Evolutionary conservation across 2,888 invertebrate genomes (phyloP).

Genomic region (Bedellia somnulentella): DNA sequence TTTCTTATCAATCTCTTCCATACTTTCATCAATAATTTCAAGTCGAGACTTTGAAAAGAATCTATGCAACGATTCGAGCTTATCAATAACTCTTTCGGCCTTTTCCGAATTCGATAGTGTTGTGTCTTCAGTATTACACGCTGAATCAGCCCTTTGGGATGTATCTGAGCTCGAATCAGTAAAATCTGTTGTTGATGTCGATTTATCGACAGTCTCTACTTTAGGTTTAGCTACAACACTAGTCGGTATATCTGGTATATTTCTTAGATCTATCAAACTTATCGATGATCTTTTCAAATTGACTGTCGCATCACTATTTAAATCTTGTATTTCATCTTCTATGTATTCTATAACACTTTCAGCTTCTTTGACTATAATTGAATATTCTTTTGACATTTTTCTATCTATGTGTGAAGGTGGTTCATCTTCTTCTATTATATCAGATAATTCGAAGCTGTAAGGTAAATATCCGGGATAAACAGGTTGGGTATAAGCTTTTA

Average conservation of each 20-base stretch:
- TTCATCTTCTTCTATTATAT: constrained; percentile 50
- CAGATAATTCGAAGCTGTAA: constrained; percentile 44
- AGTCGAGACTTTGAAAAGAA: constrained; percentile 47
- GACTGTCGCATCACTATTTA: constrained; percentile 27
- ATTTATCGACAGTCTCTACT: constrained; percentile 37
- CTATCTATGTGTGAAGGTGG: constrained; percentile 30
- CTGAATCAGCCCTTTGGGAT: constrained; percentile 33
- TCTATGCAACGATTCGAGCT: constrained; percentile 40
- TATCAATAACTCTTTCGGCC: constrained; percentile 37
- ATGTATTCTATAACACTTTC: constrained; percentile 34
- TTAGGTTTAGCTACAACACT: constrained; percentile 44
- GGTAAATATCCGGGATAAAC: constrained; percentile 28
- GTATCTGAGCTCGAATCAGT: constrained; percentile 37
- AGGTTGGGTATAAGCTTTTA: constrained; percentile 40
- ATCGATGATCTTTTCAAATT: constrained; percentile 34
- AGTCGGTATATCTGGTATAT: constrained; percentile 44
- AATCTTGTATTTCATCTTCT: constrained; percentile 26
- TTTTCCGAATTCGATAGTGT: constrained; percentile 21
- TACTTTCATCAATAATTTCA: constrained; percentile 47
- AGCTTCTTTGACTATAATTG: constrained; percentile 16
- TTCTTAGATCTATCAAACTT: constrained; percentile 41
- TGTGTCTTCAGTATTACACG: constrained; percentile 45
- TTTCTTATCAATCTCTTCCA: constrained; percentile 33
- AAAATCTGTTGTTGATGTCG: constrained; percentile 46
- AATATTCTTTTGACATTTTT: constrained; percentile 24